These are phyloP conservation scores for Lethenteron reissneri DNA, from an alignment of 2,113 vertebrate species.

Conservation along the genomic window DNA sequence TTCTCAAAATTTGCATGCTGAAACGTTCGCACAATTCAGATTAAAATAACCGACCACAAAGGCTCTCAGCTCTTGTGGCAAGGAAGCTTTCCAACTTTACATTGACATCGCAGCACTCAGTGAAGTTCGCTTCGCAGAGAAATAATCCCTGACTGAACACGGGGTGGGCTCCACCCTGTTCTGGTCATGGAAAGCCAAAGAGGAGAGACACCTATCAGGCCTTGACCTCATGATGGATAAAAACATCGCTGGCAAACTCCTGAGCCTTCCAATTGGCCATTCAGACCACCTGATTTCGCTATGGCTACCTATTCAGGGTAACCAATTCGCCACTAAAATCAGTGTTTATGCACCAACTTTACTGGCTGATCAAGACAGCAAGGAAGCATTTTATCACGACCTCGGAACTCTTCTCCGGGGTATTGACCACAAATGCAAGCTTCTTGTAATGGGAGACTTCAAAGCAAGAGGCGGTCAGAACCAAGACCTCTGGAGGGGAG, in stretches of 20 bases:
- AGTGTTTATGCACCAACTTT: background rate
- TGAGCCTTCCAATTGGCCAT: background rate
- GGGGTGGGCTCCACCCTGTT: background rate
- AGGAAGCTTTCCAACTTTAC: background rate
- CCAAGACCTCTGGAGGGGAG: background rate
- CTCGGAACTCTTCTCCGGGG: background rate
- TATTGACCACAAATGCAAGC: background rate
- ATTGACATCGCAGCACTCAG: slow-evolving; percentile 2
- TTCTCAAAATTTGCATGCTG: background rate
- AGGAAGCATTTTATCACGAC: background rate
- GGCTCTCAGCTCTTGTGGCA: background rate
- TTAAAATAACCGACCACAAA: background rate
- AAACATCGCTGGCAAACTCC: background rate
- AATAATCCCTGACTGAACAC: background rate
- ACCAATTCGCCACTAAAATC: background rate
- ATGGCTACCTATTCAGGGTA: background rate
- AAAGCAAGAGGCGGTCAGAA: background rate
- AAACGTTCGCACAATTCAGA: slow-evolving; percentile 1
- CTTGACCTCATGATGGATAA: background rate
- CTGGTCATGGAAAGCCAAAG: slow-evolving; percentile 1
- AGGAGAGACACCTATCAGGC: background rate
- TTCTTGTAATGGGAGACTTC: background rate
- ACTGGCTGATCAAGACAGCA: background rate
- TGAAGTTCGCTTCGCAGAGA: background rate
- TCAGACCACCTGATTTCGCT: background rate